Evolutionary conservation across 2,797 vertebrate species (phyloP).

Genomic region (Menidia menidia): DNA sequence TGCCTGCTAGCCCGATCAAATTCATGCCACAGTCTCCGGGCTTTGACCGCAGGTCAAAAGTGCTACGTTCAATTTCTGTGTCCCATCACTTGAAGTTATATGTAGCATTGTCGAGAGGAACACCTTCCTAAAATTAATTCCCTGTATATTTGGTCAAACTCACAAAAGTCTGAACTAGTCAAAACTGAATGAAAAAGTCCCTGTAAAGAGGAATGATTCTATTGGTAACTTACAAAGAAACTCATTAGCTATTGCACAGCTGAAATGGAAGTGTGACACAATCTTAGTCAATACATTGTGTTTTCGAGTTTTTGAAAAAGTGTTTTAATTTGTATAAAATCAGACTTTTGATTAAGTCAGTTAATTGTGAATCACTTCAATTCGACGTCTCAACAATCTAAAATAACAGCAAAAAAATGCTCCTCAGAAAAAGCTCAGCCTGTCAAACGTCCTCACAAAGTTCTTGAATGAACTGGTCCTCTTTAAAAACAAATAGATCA

Average conservation of each 20-base stretch:
- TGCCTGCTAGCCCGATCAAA: slow-evolving; percentile 74
- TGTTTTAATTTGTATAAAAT: slow-evolving; percentile 1
- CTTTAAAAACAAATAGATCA: slow-evolving; percentile 34
- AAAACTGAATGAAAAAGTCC: background rate
- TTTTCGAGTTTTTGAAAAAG: background rate
- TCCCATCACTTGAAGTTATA: slow-evolving; percentile 42
- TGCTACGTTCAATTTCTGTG: slow-evolving; percentile 47
- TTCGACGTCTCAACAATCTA: background rate
- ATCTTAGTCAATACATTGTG: background rate
- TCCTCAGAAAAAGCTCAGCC: slow-evolving; percentile 23
- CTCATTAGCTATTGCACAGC: background rate
- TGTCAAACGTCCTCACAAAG: slow-evolving; percentile 6
- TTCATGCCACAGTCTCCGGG: slow-evolving; percentile 64
- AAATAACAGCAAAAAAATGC: slow-evolving; percentile 37
- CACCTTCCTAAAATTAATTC: slow-evolving; percentile 9
- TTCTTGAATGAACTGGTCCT: slow-evolving; percentile 3
- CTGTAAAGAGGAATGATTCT: background rate
- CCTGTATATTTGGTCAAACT: slow-evolving; percentile 6
- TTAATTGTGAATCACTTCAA: no score
- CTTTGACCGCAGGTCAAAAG: slow-evolving; percentile 59
- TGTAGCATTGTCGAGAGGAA: slow-evolving; percentile 35
- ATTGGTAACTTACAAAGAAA: background rate
- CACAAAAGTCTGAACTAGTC: background rate
- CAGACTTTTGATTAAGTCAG: slow-evolving; percentile 2
- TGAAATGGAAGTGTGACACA: background rate